Evolutionary conservation across 2,888 invertebrate species (phyloP).

Genomic region (Keiferia lycopersicella): DNA sequence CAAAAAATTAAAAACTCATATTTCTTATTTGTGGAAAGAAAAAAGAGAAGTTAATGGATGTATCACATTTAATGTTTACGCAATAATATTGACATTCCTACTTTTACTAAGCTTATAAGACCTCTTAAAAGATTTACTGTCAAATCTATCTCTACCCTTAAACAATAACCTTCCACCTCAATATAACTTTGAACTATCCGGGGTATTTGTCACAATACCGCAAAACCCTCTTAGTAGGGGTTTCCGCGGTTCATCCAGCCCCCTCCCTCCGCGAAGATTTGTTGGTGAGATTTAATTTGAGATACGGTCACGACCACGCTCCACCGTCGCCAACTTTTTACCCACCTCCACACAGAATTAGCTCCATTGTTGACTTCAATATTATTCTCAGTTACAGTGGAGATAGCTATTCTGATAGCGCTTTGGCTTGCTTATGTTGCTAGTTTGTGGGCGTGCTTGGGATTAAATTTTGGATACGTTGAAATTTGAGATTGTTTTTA

Average conservation of each 20-base stretch:
- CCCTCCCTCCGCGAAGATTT: slow-evolving; percentile 63
- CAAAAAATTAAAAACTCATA: too few relatives aligned
- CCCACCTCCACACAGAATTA: slow-evolving; percentile 54
- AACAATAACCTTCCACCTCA: neutral
- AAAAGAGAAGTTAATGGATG: too few relatives aligned
- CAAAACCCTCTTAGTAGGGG: slow-evolving; percentile 47
- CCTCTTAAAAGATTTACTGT: neutral
- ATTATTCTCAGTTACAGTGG: slow-evolving; percentile 19
- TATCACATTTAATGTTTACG: too few relatives aligned
- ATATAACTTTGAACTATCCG: neutral
- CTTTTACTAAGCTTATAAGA: neutral
- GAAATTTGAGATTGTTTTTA: too few relatives aligned
- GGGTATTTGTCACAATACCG: slow-evolving; percentile 10
- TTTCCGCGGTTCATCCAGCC: slow-evolving; percentile 52
- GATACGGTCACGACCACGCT: slow-evolving; percentile 72
- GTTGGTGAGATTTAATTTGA: slow-evolving; percentile 79
- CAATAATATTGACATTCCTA: too few relatives aligned
- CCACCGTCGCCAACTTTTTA: slow-evolving; percentile 70
- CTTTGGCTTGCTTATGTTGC: neutral
- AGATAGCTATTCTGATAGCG: slow-evolving; percentile 12
- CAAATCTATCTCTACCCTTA: neutral
- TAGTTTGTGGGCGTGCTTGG: neutral
- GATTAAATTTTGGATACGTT: too few relatives aligned
- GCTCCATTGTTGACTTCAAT: slow-evolving; percentile 47
- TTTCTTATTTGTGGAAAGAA: too few relatives aligned